These are phyloP conservation scores for Chloroceryle amazona DNA, from an alignment of 2,797 vertebrate genomes.

Conservation along the genomic window DNA sequence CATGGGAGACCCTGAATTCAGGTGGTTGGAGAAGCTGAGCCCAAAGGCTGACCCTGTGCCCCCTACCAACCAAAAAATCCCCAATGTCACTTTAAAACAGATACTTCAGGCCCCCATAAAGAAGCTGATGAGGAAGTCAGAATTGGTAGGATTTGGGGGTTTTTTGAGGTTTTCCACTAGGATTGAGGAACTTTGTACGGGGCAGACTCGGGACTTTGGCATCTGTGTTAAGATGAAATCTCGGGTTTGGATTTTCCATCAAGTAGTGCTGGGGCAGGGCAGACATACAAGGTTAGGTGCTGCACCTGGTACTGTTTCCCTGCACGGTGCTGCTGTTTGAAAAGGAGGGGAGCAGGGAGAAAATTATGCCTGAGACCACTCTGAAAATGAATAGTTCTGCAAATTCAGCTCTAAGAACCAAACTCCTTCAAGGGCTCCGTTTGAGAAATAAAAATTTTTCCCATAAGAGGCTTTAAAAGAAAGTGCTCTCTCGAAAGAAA, in stretches of 20 bases:
- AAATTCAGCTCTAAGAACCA: slow-evolving; percentile 33
- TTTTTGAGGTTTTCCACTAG: not conserved
- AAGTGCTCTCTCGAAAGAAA: not conserved
- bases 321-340: not conserved
- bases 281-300: not conserved
- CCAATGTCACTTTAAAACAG: not conserved
- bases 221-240: not conserved
- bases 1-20: not conserved
- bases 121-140: not conserved
- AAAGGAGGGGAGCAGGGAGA: not conserved
- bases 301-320: not conserved
- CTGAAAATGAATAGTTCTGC: not conserved
- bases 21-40: not conserved
- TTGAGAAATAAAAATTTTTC: slow-evolving; percentile 6
- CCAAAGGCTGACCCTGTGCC: not conserved
- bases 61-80: accelerated
- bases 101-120: not conserved
- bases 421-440: not conserved
- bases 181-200: not conserved
- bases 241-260: not conserved
- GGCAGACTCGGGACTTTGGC: not conserved
- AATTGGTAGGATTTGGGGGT: not conserved
- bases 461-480: slow-evolving; percentile 9
- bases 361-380: not conserved
- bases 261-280: not conserved